Evolutionary conservation across 2,888 invertebrate genomes (phyloP).

Genomic region (Dynastes grantii): DNA sequence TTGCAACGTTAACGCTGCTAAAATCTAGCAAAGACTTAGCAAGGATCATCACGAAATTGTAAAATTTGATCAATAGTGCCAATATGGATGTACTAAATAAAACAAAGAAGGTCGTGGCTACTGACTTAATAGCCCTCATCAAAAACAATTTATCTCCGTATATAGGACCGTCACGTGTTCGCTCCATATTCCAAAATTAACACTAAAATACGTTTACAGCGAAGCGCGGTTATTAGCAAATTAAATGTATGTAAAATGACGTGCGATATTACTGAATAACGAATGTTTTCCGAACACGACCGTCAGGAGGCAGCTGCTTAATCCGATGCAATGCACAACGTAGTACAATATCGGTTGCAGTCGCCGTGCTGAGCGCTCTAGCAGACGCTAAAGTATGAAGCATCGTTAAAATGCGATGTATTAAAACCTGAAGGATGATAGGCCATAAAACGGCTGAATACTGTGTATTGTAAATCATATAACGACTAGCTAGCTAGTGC

Average conservation of each 20-base stretch:
- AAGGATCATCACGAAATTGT: too few relatives aligned
- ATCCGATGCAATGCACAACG: constrained; percentile 11
- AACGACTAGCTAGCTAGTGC: constrained; percentile 57
- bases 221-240: constrained; percentile 39
- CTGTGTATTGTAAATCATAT: constrained; percentile 65
- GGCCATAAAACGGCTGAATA: constrained; percentile 62
- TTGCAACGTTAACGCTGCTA: too few relatives aligned
- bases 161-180: constrained; percentile 32
- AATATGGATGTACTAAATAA: too few relatives aligned
- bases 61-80: too few relatives aligned
- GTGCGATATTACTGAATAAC: constrained; percentile 38
- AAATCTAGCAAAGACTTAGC: too few relatives aligned
- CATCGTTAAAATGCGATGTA: constrained; percentile 64
- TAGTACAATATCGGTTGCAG: constrained; percentile 37
- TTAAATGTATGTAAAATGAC: constrained; percentile 46
- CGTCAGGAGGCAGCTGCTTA: constrained; percentile 21
- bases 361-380: constrained; percentile 1
- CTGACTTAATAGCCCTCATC: not conserved
- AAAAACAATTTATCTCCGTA: constrained; percentile 41
- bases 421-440: constrained; percentile 65
- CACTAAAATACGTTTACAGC: constrained; percentile 39
- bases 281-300: constrained; percentile 23
- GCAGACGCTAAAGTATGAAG: constrained; percentile 52
- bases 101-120: too few relatives aligned
- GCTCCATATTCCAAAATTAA: constrained; percentile 43